Conservation (phyloP, 2,113 vertebrate genomes). For the Oreochromis aureus region DNA sequence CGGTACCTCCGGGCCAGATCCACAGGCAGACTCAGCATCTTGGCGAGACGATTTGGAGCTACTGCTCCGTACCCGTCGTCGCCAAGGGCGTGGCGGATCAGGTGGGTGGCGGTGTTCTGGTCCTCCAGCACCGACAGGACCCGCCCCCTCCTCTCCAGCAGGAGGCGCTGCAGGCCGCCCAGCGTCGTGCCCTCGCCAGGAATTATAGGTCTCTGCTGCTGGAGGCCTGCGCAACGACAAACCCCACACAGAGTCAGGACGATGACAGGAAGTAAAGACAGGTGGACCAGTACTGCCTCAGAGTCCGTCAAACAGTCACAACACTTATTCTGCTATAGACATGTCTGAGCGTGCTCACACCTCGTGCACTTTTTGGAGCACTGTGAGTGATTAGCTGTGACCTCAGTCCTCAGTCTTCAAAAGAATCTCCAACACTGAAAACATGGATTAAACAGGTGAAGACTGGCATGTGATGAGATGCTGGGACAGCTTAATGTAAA, state of each 20-base stretch:
- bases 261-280: not conserved
- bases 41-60: slow-evolving; percentile 40
- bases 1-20: slow-evolving; percentile 62
- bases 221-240: slow-evolving; percentile 19
- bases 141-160: slow-evolving; percentile 39
- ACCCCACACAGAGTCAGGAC: not conserved
- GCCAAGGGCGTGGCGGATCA: slow-evolving; percentile 60
- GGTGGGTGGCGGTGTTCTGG: slow-evolving; percentile 49
- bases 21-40: slow-evolving; percentile 57
- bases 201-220: slow-evolving; percentile 49
- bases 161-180: slow-evolving; percentile 44
- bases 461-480: not conserved
- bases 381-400: not conserved
- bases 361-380: not conserved
- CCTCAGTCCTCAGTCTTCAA: not conserved
- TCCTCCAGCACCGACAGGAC: slow-evolving; percentile 42
- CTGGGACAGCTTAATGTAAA: not conserved
- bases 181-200: slow-evolving; percentile 12
- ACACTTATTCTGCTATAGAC: too few species aligned
- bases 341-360: not conserved
- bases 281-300: too few species aligned
- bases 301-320: too few species aligned
- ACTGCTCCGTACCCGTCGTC: slow-evolving; percentile 56
- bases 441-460: not conserved
- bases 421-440: not conserved